Evolutionary conservation across 2,888 invertebrate genomes (phyloP).

Genomic region (Drosophila bunnanda): DNA sequence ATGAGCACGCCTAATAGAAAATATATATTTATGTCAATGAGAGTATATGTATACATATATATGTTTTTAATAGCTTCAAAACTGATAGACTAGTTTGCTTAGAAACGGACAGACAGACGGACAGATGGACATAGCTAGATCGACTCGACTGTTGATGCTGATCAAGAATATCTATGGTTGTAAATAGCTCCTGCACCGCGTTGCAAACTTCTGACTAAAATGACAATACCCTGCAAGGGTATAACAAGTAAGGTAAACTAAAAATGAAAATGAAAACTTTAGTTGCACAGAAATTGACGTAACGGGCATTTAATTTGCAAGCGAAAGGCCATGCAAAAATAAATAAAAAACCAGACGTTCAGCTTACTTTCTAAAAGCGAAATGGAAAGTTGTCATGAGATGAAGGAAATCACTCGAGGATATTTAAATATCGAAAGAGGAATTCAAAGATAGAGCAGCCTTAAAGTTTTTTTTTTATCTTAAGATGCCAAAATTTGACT

Average conservation of each 20-base stretch:
- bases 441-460: neutral
- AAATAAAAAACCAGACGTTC: conserved; percentile 11
- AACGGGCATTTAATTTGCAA: conserved; percentile 58
- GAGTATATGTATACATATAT: no score
- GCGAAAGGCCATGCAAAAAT: conserved; percentile 56
- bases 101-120: no score
- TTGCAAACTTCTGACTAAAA: no score
- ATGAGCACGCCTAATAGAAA: no score
- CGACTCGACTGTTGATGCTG: no score
- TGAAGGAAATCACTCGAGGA: conserved; percentile 25
- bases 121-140: no score
- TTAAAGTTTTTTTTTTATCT: neutral
- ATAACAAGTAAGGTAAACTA: conserved; percentile 10
- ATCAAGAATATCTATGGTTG: no score
- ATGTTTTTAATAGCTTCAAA: no score
- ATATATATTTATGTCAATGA: no score
- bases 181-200: no score
- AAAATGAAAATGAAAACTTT: conserved; percentile 33
- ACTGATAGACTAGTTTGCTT: no score
- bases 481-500: neutral
- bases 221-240: no score
- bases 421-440: conserved; percentile 13
- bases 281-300: conserved; percentile 50
- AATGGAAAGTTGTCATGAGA: conserved; percentile 58
- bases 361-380: conserved; percentile 59